Base-by-base conservation (phyloP, 2,113 vertebrate genomes). In the Neotoma lepida region DNA sequence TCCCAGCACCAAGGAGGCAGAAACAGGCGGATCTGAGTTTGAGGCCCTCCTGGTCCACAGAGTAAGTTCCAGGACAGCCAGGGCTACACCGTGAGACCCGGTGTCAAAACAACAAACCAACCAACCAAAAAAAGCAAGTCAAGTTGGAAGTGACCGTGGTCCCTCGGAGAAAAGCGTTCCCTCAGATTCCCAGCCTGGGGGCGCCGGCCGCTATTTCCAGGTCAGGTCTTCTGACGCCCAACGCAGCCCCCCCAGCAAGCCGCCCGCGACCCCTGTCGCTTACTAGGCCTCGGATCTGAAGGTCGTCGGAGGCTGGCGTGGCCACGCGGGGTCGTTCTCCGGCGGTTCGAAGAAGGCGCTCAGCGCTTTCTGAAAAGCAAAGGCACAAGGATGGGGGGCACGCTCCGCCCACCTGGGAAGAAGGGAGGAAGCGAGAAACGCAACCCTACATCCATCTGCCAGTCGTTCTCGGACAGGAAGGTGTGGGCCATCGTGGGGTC, bases 381-480 rank as follows among this genome's bases (percentile, higher is more conserved):
- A 84, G 68, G 64, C 54, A 81, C 58, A 66, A 28, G 56, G 41
- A 28, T 93, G 84, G 81, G n/a, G 18, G 26, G 70, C 13, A 41
- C 28, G n/a, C 66, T 18, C 54, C 41, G 20, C 58, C n/a, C 44
- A 24, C 24, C 66, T 1, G n/a, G 49, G 35, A 41, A 6, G 35
- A 17, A 14, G 2, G 13, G 28, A 4, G 26, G 28, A 22, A 8
- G 44, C 44, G 66, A 26, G 51, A 20, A 22, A 7, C 18, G 2
- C 49, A 39, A 9, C n/a, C 98, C 5, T 98, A 99, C 99, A 97
- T 99, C 98, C 98, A 99, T 95, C 35, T 99, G 97, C 99, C 99
- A 99, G 35, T 97, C 98, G 95, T 98, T 99, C 81, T 98, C 98
- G 22, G 98, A 98, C 96, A 99, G 93, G 97, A 98, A 99, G 92